A percentile compares a stretch with the other conserved stretches of the same genome.
Conservation (phyloP, 1,140 invertebrate species). For the Zaprionus ghesquierei region DNA sequence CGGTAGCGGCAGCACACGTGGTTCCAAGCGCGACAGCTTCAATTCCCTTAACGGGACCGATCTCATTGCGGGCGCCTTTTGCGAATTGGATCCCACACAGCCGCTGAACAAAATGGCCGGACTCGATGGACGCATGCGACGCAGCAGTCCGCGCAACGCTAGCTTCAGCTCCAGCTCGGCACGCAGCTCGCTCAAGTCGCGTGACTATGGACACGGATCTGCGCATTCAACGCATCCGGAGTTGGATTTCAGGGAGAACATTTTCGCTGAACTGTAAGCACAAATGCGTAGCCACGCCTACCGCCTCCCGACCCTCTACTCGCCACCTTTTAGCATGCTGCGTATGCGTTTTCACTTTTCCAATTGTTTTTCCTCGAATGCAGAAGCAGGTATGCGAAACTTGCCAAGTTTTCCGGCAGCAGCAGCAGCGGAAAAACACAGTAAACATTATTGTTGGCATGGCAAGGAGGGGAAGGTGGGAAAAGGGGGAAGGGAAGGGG, state of each 20-base stretch:
- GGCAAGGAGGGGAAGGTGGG: not conserved
- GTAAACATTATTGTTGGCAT: not conserved
- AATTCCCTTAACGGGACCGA: slow-evolving; percentile 76
- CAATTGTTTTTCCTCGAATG: not conserved
- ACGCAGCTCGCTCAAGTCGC: slow-evolving; percentile 79
- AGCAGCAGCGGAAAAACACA: not conserved
- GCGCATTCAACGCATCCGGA: slow-evolving; percentile 77
- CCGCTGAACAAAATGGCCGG: slow-evolving; percentile 79
- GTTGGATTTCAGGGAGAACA: slow-evolving; percentile 80
- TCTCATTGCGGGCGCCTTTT: slow-evolving; percentile 78
- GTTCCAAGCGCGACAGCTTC: slow-evolving; percentile 74
- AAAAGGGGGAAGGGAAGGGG: not conserved
- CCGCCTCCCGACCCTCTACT: not conserved
- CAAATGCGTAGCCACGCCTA: not conserved
- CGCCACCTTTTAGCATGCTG: not conserved
- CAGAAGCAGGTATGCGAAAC: not conserved
- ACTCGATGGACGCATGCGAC: slow-evolving; percentile 73
- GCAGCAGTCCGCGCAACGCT: slow-evolving; percentile 67
- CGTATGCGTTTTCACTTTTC: not conserved
- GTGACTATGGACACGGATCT: slow-evolving; percentile 70
- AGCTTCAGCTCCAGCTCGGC: slow-evolving; percentile 74
- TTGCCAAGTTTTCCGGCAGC: not conserved
- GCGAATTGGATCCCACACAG: slow-evolving; percentile 78
- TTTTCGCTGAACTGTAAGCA: slow-evolving; percentile 76
- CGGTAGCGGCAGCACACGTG: slow-evolving; percentile 16